phyloP scores from a whole-genome alignment of 1,140 invertebrate genomes.

The Drosophila malerkotliana region DNA sequence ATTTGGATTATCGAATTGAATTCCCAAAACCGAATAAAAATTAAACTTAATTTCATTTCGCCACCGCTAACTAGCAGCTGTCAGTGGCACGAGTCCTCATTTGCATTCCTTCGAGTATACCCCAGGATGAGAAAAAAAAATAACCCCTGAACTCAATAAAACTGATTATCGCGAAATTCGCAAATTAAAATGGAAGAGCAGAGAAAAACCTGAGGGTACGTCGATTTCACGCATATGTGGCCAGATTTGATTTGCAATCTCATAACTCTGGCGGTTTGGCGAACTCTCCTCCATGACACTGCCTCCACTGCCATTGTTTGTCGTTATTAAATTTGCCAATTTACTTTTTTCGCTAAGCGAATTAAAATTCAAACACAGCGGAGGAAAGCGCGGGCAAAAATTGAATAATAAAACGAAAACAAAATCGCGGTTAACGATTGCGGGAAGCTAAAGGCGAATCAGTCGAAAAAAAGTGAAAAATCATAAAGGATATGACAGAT shows the following conservation, averaged over 20 bases:
- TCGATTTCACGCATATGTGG: conserved; percentile 80
- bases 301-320: conserved; percentile 53
- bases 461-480: not conserved
- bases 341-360: conserved; percentile 68
- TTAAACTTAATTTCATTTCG: conserved; percentile 36
- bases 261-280: conserved; percentile 42
- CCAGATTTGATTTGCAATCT: conserved; percentile 73
- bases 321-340: conserved; percentile 76
- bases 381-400: conserved; percentile 13
- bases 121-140: conserved; percentile 10
- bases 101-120: conserved; percentile 57
- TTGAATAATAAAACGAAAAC: conserved; percentile 55
- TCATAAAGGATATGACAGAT: not conserved
- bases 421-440: conserved; percentile 75
- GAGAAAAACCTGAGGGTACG: not conserved
- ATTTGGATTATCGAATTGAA: conserved; percentile 21
- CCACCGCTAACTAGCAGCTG: conserved; percentile 31
- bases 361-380: conserved; percentile 67
- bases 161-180: conserved; percentile 77
- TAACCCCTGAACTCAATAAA: conserved; percentile 64
- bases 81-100: conserved; percentile 61
- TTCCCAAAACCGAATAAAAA: conserved; percentile 27
- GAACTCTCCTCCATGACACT: not conserved
- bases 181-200: conserved; percentile 62
- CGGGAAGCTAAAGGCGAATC: conserved; percentile 44